Evolutionary conservation across 2,797 vertebrate genomes (phyloP).

Genomic region (Poeciliopsis infans): DNA sequence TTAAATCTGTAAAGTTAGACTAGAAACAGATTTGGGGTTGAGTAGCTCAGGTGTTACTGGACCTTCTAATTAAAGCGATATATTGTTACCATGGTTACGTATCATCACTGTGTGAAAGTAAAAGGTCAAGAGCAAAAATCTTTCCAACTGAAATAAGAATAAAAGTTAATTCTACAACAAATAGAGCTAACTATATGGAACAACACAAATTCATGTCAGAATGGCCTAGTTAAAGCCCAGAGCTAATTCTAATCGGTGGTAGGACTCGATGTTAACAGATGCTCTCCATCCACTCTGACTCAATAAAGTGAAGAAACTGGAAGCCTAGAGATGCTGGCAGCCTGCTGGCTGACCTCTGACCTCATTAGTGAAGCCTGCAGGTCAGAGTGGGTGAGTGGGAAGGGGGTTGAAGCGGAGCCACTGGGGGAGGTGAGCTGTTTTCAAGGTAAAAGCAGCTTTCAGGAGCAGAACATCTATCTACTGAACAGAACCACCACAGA

Average conservation of each 20-base stretch:
- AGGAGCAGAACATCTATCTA: slow-evolving; percentile 65
- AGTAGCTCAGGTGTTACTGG: too few relatives aligned
- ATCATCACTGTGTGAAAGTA: neutral
- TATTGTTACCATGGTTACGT: neutral
- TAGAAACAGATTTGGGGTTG: too few relatives aligned
- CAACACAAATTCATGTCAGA: neutral
- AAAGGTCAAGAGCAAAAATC: neutral
- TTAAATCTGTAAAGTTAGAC: too few relatives aligned
- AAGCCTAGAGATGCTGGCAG: neutral
- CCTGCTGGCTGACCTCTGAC: slow-evolving; percentile 21
- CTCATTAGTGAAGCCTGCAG: slow-evolving; percentile 41
- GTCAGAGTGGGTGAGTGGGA: slow-evolving; percentile 15
- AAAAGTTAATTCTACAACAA: neutral
- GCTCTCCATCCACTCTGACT: neutral
- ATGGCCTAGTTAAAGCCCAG: neutral
- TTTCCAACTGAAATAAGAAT: neutral
- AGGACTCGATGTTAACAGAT: neutral
- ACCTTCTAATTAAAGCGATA: too few relatives aligned
- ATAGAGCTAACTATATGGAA: neutral
- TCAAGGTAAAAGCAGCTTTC: slow-evolving; percentile 45
- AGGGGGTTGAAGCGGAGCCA: slow-evolving; percentile 50
- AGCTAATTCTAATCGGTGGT: neutral
- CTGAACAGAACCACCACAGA: slow-evolving; percentile 13
- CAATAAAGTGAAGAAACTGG: neutral
- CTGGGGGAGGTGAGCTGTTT: slow-evolving; percentile 53